Percentiles rank a stretch among this genome's conserved stretches.
Conservation (phyloP, 2,888 invertebrate species). For the Steinernema scapterisci region DNA sequence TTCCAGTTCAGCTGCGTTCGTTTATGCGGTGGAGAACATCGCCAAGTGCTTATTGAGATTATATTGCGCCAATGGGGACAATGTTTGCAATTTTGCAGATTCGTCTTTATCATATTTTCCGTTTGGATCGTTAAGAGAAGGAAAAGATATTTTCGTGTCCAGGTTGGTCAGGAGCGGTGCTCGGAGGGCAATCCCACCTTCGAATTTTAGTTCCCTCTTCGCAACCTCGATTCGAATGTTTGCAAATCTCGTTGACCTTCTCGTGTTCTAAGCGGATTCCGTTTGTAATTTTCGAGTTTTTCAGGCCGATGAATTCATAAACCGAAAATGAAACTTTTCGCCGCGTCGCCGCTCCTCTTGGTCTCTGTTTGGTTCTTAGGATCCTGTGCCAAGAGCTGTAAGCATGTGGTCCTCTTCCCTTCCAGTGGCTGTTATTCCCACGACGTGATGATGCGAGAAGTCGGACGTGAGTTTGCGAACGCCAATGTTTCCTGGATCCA, state of each 20-base stretch:
- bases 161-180: too few species aligned
- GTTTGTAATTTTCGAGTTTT: background rate
- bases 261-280: background rate
- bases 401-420: slow-evolving; percentile 54
- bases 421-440: slow-evolving; percentile 62
- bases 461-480: slow-evolving; percentile 45
- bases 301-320: background rate
- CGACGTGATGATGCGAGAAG: slow-evolving; percentile 62
- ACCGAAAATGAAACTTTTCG: background rate
- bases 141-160: too few species aligned
- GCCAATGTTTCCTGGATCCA: slow-evolving; percentile 60
- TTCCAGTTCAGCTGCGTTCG: slow-evolving; percentile 1
- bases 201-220: too few species aligned
- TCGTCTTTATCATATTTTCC: too few species aligned
- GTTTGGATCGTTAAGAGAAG: too few species aligned
- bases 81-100: too few species aligned
- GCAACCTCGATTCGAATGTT: too few species aligned
- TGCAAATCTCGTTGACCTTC: background rate
- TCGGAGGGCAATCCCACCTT: too few species aligned
- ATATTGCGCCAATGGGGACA: background rate
- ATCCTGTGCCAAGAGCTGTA: too few species aligned
- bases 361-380: background rate
- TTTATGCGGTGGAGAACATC: background rate
- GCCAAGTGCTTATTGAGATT: background rate
- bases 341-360: background rate